Conservation (phyloP, 2,797 vertebrate genomes). For the Halcyon leucocephala region DNA sequence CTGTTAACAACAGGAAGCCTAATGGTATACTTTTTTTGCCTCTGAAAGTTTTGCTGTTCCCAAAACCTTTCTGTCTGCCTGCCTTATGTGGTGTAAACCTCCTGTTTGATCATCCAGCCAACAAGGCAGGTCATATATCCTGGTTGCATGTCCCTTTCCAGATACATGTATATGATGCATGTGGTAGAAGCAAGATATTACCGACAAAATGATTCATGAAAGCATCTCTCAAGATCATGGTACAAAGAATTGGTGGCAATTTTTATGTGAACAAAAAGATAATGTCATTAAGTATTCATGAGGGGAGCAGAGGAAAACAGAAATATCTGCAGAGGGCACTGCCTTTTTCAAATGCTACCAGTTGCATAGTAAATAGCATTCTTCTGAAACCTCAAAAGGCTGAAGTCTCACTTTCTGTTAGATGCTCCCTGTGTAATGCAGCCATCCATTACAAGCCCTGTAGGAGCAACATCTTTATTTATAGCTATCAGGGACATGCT, state of each 20-base stretch:
- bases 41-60: background rate
- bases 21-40: background rate
- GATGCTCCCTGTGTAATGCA: background rate
- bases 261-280: background rate
- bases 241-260: background rate
- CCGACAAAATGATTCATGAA: background rate
- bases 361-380: background rate
- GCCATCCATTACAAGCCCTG: background rate
- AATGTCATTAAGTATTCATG: background rate
- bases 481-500: background rate
- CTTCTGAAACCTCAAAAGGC: background rate
- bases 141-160: background rate
- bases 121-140: fast-evolving
- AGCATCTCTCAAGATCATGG: background rate
- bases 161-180: background rate
- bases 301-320: background rate
- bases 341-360: background rate
- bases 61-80: background rate
- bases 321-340: background rate
- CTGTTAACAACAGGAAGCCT: fast-evolving
- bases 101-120: background rate
- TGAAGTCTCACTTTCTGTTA: background rate
- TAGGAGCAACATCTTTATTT: background rate
- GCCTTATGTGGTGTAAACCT: fast-evolving
- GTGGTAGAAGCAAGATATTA: background rate